Evolutionary conservation across 2,888 invertebrate genomes (phyloP).

Genomic region (Eulithis testata): DNA sequence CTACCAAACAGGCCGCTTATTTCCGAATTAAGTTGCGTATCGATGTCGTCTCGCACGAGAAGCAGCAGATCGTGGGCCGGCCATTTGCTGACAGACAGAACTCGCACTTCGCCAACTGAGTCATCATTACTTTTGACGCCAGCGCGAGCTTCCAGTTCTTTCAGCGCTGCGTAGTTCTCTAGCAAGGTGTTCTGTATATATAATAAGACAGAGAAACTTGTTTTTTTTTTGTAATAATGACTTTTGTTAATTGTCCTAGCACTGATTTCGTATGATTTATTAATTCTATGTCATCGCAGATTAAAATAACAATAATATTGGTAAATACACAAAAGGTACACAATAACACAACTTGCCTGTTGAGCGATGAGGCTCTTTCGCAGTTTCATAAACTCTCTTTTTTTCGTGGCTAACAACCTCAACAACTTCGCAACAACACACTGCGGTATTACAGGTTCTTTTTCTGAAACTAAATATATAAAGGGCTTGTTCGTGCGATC

Average conservation of each 20-base stretch:
- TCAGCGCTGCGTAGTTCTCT: slow-evolving; percentile 64
- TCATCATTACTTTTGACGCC: slow-evolving; percentile 56
- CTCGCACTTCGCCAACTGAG: slow-evolving; percentile 62
- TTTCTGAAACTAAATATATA: slow-evolving; percentile 50
- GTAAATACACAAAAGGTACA: no score
- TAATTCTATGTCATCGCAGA: no score
- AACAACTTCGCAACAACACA: slow-evolving; percentile 59
- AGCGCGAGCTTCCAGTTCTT: slow-evolving; percentile 64
- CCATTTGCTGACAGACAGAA: slow-evolving; percentile 72
- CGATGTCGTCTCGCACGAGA: slow-evolving; percentile 61
- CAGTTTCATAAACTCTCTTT: slow-evolving; percentile 69
- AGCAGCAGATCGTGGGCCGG: slow-evolving; percentile 70
- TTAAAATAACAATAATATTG: no score
- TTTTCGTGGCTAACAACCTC: slow-evolving; percentile 63
- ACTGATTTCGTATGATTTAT: no score
- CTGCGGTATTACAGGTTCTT: slow-evolving; percentile 59
- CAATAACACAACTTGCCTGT: slow-evolving; percentile 55
- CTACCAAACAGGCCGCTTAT: slow-evolving; percentile 64
- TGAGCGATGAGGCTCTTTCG: slow-evolving; percentile 61
- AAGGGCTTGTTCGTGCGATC: no score
- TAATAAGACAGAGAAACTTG: slow-evolving; percentile 13
- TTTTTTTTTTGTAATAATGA: no score
- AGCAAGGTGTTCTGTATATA: slow-evolving; percentile 64
- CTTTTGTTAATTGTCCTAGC: no score
- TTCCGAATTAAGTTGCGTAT: slow-evolving; percentile 53